Conservation (phyloP, 2,797 vertebrate species). For the Macropodus opercularis region DNA sequence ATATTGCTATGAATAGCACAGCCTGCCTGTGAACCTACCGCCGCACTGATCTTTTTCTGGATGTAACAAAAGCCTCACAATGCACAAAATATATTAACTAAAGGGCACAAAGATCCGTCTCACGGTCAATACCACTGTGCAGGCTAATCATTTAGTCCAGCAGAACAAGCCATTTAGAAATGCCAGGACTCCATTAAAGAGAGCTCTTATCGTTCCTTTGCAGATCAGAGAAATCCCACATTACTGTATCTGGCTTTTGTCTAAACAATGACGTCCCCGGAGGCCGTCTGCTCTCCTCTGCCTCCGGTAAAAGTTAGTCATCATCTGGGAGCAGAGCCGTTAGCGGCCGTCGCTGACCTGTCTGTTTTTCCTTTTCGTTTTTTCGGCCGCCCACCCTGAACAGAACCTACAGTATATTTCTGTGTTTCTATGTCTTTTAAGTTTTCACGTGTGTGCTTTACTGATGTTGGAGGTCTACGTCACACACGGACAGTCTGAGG, state of each 20-base stretch:
- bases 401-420: not conserved
- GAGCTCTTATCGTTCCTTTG: slow-evolving; percentile 49
- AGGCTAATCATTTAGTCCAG: slow-evolving; percentile 45
- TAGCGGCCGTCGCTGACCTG: too few relatives aligned
- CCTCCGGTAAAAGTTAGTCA: too few relatives aligned
- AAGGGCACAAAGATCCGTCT: slow-evolving; percentile 36
- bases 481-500: too few relatives aligned
- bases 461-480: too few relatives aligned
- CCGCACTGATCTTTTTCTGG: slow-evolving; percentile 43
- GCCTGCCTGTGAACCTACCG: slow-evolving; percentile 52
- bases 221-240: slow-evolving; percentile 46
- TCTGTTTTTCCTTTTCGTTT: too few relatives aligned
- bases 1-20: slow-evolving; percentile 63
- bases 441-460: too few relatives aligned
- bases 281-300: slow-evolving; percentile 2
- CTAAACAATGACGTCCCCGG: slow-evolving; percentile 20
- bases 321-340: too few relatives aligned
- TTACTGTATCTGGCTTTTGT: slow-evolving; percentile 26
- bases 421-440: too few relatives aligned
- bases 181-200: slow-evolving; percentile 27
- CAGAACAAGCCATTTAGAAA: slow-evolving; percentile 50
- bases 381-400: too few relatives aligned
- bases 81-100: slow-evolving; percentile 50
- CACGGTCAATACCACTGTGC: slow-evolving; percentile 38
- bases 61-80: slow-evolving; percentile 47